Conservation (phyloP, 2,113 vertebrate species). For the Ondatra zibethicus region DNA sequence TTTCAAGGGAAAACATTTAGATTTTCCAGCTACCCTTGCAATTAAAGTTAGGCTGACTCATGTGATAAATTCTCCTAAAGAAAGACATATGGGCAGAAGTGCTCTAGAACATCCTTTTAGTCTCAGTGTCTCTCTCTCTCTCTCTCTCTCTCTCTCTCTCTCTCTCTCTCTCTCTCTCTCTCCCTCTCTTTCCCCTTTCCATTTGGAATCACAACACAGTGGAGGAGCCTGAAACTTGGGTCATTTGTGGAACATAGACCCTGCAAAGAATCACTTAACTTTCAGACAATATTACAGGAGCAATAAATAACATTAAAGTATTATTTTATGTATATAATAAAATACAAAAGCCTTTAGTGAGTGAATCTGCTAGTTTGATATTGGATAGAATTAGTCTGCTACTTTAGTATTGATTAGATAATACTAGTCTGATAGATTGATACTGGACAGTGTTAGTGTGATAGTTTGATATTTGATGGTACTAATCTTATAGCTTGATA, state of each 20-base stretch:
- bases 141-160: background rate
- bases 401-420: background rate
- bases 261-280: background rate
- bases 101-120: background rate
- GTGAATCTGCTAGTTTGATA: background rate
- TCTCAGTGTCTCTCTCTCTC: background rate
- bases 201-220: too few relatives aligned
- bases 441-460: background rate
- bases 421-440: background rate
- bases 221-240: background rate
- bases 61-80: slow-evolving; percentile 11
- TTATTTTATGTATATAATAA: background rate
- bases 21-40: background rate
- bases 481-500: background rate
- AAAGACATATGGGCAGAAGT: slow-evolving; percentile 6
- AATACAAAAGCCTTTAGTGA: background rate
- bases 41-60: background rate
- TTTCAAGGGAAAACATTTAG: background rate
- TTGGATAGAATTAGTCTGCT: background rate
- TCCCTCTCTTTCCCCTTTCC: background rate
- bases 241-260: background rate
- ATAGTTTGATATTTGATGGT: background rate
- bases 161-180: too few relatives aligned
- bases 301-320: background rate
- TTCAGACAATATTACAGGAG: background rate